Evolutionary conservation across 1,140 invertebrate genomes (phyloP).

Genomic region (Belonocnema kinseyi): DNA sequence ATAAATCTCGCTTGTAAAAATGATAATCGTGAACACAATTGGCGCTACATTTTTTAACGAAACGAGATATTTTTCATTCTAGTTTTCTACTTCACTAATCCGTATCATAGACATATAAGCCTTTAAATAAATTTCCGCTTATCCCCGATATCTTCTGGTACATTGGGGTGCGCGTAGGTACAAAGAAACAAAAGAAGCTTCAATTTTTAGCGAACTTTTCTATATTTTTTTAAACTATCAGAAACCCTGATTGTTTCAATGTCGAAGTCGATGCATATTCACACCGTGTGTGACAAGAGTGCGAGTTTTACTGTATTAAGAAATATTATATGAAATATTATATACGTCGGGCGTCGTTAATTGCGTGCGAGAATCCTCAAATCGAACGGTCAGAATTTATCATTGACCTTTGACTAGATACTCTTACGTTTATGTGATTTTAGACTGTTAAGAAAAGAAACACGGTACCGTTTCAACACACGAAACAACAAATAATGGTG

Average conservation of each 20-base stretch:
- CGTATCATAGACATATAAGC: constrained; percentile 14
- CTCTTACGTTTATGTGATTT: constrained; percentile 73
- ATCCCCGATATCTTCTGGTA: background rate
- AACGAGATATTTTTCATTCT: constrained; percentile 28
- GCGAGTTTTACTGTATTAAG: background rate
- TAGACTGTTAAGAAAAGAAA: constrained; percentile 65
- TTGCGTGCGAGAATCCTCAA: constrained; percentile 53
- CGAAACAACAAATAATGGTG: background rate
- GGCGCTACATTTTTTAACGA: constrained; percentile 9
- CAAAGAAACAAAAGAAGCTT: background rate
- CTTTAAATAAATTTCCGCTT: background rate
- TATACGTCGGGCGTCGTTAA: constrained; percentile 5
- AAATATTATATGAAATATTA: constrained; percentile 5
- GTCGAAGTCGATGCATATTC: constrained; percentile 4
- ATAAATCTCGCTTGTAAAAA: constrained; percentile 7
- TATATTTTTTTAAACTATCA: constrained; percentile 24
- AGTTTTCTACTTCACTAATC: constrained; percentile 27
- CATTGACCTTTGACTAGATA: constrained; percentile 58
- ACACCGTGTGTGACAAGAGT: constrained; percentile 23
- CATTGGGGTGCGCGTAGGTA: background rate
- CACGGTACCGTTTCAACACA: constrained; percentile 50
- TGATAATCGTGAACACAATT: constrained; percentile 18
- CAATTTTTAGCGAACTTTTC: background rate
- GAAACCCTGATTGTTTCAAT: constrained; percentile 9
- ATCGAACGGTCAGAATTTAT: constrained; percentile 54